phyloP scores from a whole-genome alignment of 2,113 vertebrate genomes.

The Hipposideros armiger region DNA sequence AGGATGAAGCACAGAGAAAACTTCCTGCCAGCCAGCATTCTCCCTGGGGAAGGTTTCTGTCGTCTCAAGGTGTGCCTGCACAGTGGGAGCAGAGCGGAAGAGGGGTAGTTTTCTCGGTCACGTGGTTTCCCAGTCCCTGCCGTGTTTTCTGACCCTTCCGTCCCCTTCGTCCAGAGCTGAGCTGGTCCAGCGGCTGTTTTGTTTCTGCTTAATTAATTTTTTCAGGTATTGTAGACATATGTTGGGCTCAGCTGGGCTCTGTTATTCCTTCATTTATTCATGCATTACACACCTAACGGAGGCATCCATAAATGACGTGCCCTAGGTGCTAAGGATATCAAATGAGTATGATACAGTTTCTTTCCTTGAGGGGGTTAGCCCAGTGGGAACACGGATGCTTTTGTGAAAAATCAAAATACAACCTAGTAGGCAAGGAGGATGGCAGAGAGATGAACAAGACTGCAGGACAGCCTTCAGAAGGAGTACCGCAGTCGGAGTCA shows the following conservation, averaged over 20 bases:
- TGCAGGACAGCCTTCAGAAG: background rate
- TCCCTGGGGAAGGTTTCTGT: slow-evolving; percentile 36
- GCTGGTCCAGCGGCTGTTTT: background rate
- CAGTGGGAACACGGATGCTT: background rate
- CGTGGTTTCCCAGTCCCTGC: accelerated
- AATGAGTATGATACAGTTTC: background rate
- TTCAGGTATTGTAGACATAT: background rate
- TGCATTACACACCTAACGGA: background rate
- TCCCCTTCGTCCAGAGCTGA: background rate
- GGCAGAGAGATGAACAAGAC: background rate
- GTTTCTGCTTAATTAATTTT: background rate
- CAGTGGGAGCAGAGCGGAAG: background rate
- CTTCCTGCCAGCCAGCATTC: slow-evolving; percentile 48
- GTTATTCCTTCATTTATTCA: background rate
- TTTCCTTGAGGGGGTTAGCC: background rate
- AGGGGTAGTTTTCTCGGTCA: too few species aligned
- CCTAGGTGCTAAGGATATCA: background rate
- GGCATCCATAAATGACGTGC: background rate
- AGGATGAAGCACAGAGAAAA: background rate
- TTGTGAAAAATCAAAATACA: background rate
- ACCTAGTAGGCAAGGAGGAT: background rate
- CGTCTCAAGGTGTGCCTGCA: background rate
- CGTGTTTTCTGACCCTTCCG: background rate
- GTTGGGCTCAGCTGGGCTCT: background rate
- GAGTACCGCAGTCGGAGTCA: background rate